Evolutionary conservation across 2,113 vertebrate species (phyloP), one percentile per base, ranked within the genome.

Genomic region (Pyxicephalus adspersus): DNA sequence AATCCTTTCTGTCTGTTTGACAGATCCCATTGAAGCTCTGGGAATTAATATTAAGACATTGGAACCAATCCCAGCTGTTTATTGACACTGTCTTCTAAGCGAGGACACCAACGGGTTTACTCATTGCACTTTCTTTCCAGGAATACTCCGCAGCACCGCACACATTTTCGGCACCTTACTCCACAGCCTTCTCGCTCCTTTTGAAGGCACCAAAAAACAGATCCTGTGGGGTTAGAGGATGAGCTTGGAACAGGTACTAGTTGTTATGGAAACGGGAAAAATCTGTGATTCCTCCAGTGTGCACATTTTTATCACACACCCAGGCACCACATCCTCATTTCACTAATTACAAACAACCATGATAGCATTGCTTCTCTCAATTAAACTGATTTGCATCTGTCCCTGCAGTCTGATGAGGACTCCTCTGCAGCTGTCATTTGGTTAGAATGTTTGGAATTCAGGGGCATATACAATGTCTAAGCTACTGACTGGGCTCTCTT

Each of bases 301-400:
- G 63, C 51, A 65, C 70, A 75, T 66, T 82, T 73, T 63, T 82
- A 82, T 22, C 71, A 54, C 79, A 74, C 80, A 82, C 80, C 80
- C 80, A 82, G 70, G 71, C 75, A 75, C 71, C 60, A 82, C 71
- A 82, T 82, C 80, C 71, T 82, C 80, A 82, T 82, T 82, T 82
- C 80, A 82, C 80, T 82, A 82, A 82, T 82, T 82, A 82, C 80
- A 82, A 82, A 64, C 61, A 82, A 63, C 71, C 80, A 82, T 82
- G 70, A 82, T 82, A 73, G 80, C 80, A 65, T 82, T 75, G 71
- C 80, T 82, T 82, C 72, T 82, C 80, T 82, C 80, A 82, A 82
- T 82, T 82, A 82, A 75, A 66, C 80, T 82, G 80, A 82, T 82
- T 82, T 82, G 80, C 80, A 82, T 82, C 80, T 82, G 80, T 82